Evolutionary conservation across 1,140 invertebrate species (phyloP).

Genomic region (Meteorus sp.): DNA sequence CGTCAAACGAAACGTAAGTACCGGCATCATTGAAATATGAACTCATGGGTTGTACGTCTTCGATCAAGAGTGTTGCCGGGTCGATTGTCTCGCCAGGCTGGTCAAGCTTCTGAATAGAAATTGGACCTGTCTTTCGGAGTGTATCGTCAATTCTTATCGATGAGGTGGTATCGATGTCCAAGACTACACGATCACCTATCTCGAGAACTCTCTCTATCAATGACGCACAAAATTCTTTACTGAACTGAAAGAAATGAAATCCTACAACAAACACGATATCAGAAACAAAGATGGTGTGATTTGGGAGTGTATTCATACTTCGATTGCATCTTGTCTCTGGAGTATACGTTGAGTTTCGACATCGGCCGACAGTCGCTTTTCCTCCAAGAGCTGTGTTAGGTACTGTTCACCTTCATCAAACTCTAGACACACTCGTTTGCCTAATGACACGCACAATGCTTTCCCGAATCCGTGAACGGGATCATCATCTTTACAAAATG

Average conservation of each 20-base stretch:
- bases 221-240: background rate
- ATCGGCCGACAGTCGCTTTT: background rate
- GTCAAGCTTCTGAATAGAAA: background rate
- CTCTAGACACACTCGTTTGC: slow-evolving; percentile 57
- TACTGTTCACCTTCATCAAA: slow-evolving; percentile 54
- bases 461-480: slow-evolving; percentile 60
- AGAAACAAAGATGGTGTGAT: too few species aligned
- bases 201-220: background rate
- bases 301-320: too few species aligned
- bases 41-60: background rate
- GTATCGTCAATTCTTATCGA: background rate
- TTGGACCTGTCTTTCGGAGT: background rate
- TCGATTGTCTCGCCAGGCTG: background rate
- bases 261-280: too few species aligned
- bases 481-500: slow-evolving; percentile 62
- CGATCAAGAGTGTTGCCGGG: background rate
- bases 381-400: slow-evolving; percentile 22
- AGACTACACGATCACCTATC: too few species aligned
- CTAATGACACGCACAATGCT: slow-evolving; percentile 61
- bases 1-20: background rate
- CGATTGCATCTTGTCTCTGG: background rate
- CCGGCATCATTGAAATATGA: background rate
- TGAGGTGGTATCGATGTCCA: background rate
- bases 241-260: background rate
- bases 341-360: background rate